These are phyloP conservation scores for Meandrusa payeni DNA, from an alignment of 2,888 invertebrate species.

Conservation along the genomic window DNA sequence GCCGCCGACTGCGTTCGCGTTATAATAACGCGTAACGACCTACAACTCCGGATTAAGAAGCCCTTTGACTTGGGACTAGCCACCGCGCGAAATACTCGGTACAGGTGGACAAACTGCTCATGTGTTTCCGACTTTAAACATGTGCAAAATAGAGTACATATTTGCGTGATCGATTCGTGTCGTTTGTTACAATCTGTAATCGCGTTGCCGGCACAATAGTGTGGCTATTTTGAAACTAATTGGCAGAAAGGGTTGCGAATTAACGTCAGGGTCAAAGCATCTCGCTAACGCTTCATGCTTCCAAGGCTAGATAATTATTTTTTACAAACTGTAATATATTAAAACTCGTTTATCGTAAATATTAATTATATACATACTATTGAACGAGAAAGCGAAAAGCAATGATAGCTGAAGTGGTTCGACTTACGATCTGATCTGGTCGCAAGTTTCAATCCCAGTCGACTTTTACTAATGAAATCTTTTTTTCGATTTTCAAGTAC, in stretches of 20 bases:
- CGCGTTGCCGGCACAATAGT: slow-evolving; percentile 71
- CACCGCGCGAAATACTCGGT: slow-evolving; percentile 55
- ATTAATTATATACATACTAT: too few relatives aligned
- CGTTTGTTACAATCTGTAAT: slow-evolving; percentile 65
- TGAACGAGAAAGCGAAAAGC: too few relatives aligned
- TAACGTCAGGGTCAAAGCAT: slow-evolving; percentile 71
- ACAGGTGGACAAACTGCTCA: slow-evolving; percentile 35
- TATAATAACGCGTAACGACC: slow-evolving; percentile 82
- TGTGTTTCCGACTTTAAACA: slow-evolving; percentile 36
- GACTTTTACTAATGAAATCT: too few relatives aligned
- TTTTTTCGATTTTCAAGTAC: too few relatives aligned
- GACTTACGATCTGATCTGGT: too few relatives aligned
- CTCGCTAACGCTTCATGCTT: slow-evolving; percentile 50
- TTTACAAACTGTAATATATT: too few relatives aligned
- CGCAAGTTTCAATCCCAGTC: too few relatives aligned
- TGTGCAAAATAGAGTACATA: slow-evolving; percentile 36
- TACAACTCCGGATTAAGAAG: slow-evolving; percentile 81
- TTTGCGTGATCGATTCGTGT: slow-evolving; percentile 33
- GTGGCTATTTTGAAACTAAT: slow-evolving; percentile 79
- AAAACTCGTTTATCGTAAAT: too few relatives aligned
- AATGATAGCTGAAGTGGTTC: too few relatives aligned
- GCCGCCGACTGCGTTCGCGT: slow-evolving; percentile 71
- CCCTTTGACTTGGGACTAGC: slow-evolving; percentile 77
- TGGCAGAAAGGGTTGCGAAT: slow-evolving; percentile 81
- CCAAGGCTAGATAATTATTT: too few relatives aligned